A percentile compares a stretch with the other conserved stretches of the same genome.
Evolutionary conservation across 1,140 invertebrate genomes (phyloP).

Genomic region (Drosophila mauritiana): DNA sequence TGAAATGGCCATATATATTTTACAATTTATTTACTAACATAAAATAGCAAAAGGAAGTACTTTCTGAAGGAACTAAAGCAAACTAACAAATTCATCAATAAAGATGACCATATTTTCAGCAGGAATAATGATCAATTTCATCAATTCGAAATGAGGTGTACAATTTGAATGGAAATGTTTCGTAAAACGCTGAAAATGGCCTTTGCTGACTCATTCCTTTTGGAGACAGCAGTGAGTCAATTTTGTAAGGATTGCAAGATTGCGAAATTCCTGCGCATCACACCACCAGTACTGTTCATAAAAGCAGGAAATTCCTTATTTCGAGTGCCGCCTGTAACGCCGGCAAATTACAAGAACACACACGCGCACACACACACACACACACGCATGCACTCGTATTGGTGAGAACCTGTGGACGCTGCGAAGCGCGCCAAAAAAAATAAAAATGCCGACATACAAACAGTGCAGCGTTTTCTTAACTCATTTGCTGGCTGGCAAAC

Average conservation of each 20-base stretch:
- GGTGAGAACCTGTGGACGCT: slow-evolving; percentile 23
- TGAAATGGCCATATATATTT: too few species aligned
- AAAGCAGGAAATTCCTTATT: too few species aligned
- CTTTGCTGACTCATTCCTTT: not conserved
- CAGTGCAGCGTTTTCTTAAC: not conserved
- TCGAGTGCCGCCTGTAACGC: not conserved
- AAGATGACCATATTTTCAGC: not conserved
- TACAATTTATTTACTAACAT: too few species aligned
- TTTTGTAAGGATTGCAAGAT: not conserved
- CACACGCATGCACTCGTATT: not conserved
- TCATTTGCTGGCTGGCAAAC: not conserved
- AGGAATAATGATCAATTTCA: not conserved
- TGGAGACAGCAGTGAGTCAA: too few species aligned
- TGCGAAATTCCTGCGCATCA: not conserved
- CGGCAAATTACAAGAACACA: not conserved
- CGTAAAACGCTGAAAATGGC: not conserved
- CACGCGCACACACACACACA: too few species aligned
- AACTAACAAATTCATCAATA: not conserved
- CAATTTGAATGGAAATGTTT: not conserved
- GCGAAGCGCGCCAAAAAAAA: slow-evolving; percentile 72
- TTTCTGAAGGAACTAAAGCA: too few species aligned
- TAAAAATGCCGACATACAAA: not conserved
- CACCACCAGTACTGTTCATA: too few species aligned
- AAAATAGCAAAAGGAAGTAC: too few species aligned
- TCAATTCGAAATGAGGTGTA: too few species aligned